Evolutionary conservation across 1,140 invertebrate species (phyloP).

Genomic region (Aricia agestis): DNA sequence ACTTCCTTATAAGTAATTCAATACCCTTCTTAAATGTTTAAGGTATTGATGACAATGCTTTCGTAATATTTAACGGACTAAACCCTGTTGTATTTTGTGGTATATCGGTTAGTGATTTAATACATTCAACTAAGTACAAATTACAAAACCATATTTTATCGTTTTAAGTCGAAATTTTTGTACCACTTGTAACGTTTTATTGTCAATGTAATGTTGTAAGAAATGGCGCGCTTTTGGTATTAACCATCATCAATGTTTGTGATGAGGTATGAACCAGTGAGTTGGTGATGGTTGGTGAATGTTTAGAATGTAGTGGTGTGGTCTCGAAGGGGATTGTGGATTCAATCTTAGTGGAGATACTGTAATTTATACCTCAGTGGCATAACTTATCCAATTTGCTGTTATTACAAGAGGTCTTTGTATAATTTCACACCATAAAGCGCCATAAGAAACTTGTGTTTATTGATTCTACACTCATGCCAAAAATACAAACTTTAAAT

Average conservation of each 20-base stretch:
- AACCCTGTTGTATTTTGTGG: slow-evolving; percentile 6
- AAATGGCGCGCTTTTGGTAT: not conserved
- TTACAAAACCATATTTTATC: not conserved
- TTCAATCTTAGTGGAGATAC: not conserved
- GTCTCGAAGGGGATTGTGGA: too few species aligned
- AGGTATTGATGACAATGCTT: not conserved
- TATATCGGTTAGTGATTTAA: not conserved
- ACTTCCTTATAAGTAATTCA: not conserved
- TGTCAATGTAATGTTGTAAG: not conserved
- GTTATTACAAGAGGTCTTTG: not conserved
- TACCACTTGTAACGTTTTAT: not conserved
- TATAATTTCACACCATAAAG: not conserved
- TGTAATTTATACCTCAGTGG: not conserved
- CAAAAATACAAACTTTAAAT: not conserved
- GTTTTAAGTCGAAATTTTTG: not conserved
- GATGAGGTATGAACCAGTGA: not conserved
- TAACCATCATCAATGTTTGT: not conserved
- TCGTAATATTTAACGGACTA: not conserved
- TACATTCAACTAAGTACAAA: slow-evolving; percentile 12
- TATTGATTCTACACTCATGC: not conserved
- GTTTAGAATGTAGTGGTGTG: too few species aligned
- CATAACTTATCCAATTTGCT: not conserved
- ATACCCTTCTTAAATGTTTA: not conserved
- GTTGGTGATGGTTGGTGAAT: not conserved
- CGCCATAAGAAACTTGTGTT: not conserved